These are phyloP conservation scores for Squalus acanthias DNA, from an alignment of 2,797 vertebrate genomes.

Conservation along the genomic window DNA sequence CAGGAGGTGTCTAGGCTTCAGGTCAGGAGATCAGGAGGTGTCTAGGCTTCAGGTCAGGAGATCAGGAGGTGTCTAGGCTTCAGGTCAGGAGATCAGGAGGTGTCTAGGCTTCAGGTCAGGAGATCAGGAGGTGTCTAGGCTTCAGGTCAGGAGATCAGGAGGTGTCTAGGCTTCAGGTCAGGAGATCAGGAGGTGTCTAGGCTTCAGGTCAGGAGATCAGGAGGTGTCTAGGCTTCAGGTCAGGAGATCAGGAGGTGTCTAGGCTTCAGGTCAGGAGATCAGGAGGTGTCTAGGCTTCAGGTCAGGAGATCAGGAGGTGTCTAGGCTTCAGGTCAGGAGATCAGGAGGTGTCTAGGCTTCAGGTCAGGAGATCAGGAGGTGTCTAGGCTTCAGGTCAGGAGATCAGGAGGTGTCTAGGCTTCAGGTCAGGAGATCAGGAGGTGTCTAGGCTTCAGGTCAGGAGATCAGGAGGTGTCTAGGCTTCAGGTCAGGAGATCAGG, in stretches of 20 bases:
- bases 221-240: too few relatives aligned
- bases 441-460: neutral
- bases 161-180: neutral
- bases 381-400: too few relatives aligned
- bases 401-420: neutral
- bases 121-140: neutral
- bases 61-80: neutral
- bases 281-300: neutral
- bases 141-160: neutral
- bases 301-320: too few relatives aligned
- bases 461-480: too few relatives aligned
- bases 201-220: neutral
- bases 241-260: neutral
- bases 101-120: neutral
- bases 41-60: too few relatives aligned
- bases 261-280: too few relatives aligned
- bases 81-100: too few relatives aligned
- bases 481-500: neutral
- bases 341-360: too few relatives aligned
- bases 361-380: neutral
- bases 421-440: neutral
- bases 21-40: neutral
- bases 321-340: neutral
- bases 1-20: neutral
- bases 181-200: neutral